These are phyloP conservation scores for Lasioglossum zephyrum DNA, from an alignment of 2,888 invertebrate species.

Conservation along the genomic window DNA sequence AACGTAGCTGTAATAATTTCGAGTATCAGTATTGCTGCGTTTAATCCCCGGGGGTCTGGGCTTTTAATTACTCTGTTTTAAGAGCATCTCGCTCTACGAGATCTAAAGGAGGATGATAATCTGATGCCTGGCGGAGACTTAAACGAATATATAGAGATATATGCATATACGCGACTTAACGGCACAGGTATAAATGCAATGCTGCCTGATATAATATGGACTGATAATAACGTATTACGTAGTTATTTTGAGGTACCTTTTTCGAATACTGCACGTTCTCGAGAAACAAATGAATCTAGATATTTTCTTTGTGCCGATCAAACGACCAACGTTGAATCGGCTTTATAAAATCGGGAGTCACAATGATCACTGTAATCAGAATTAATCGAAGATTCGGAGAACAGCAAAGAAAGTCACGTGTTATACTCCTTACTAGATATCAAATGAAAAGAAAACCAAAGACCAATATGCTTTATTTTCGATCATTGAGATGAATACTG, in stretches of 20 bases:
- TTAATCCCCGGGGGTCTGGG: slow-evolving; percentile 7
- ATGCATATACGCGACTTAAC: slow-evolving; percentile 13
- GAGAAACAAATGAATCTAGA: slow-evolving; percentile 32
- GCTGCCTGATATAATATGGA: slow-evolving; percentile 57
- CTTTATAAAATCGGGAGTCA: slow-evolving; percentile 15
- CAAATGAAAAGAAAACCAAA: slow-evolving; percentile 35
- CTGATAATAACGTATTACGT: slow-evolving; percentile 60
- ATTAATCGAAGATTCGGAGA: slow-evolving; percentile 18
- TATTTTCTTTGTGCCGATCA: slow-evolving; percentile 27
- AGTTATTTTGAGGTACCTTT: slow-evolving; percentile 53
- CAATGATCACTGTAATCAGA: slow-evolving; percentile 41
- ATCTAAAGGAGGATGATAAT: slow-evolving; percentile 10
- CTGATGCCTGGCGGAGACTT: slow-evolving; percentile 1
- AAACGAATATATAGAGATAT: slow-evolving; percentile 24
- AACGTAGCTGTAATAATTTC: slow-evolving; percentile 53
- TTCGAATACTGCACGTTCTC: slow-evolving; percentile 46
- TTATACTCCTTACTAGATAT: slow-evolving; percentile 26
- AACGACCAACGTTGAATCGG: slow-evolving; percentile 7
- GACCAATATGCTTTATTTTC: slow-evolving; percentile 18
- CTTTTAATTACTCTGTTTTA: slow-evolving; percentile 26
- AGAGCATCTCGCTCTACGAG: background rate
- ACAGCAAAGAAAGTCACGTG: slow-evolving; percentile 14
- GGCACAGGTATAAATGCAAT: slow-evolving; percentile 42
- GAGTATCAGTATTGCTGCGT: slow-evolving; percentile 32
- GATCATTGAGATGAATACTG: slow-evolving; percentile 8